A percentile compares a stretch with the other conserved stretches of the same genome.
Evolutionary conservation across 2,113 vertebrate genomes (phyloP).

Genomic region (Urocynchramus pylzowi): DNA sequence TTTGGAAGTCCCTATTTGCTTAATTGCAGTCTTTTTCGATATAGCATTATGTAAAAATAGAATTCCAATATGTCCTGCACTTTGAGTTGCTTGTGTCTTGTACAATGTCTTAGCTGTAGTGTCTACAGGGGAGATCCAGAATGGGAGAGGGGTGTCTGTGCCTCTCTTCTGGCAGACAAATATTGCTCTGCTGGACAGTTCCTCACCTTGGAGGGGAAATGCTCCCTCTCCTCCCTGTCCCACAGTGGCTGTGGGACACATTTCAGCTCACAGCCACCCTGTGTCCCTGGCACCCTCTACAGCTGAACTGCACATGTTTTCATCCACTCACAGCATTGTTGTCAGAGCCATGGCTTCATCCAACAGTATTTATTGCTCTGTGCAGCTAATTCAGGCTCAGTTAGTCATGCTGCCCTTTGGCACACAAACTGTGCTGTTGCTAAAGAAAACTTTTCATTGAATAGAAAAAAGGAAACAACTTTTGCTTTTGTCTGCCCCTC

Average conservation of each 20-base stretch:
- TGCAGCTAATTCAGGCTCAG: not conserved
- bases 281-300: not conserved
- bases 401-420: not conserved
- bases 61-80: not conserved
- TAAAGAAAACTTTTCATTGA: not conserved
- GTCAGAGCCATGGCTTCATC: not conserved
- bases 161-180: not conserved
- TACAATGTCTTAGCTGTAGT: not conserved
- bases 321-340: not conserved
- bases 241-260: rapidly evolving
- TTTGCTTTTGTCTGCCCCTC: not conserved
- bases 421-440: not conserved
- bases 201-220: not conserved
- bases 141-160: not conserved
- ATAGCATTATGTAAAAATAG: not conserved
- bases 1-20: not conserved
- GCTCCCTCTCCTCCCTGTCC: not conserved
- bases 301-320: not conserved
- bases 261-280: not conserved
- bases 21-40: not conserved
- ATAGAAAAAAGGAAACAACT: not conserved
- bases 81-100: not conserved
- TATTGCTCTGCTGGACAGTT: not conserved
- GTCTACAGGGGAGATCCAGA: not conserved
- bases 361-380: not conserved